Conservation (phyloP, 1,140 invertebrate genomes). For the Macrosteles quadrilineatus region DNA sequence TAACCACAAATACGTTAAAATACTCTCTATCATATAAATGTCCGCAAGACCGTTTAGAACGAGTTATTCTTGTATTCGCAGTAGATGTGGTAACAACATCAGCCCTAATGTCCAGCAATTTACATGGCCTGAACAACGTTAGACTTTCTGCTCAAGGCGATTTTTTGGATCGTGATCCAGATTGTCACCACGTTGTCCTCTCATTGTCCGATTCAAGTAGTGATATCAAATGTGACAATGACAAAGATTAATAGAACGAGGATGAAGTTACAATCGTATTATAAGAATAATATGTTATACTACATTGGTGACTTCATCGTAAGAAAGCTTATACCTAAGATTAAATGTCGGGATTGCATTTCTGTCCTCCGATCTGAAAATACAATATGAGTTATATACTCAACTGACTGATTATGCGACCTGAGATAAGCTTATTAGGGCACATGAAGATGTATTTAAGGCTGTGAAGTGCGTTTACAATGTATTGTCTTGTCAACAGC, state of each 20-base stretch:
- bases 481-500: too few relatives aligned
- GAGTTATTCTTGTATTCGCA: too few relatives aligned
- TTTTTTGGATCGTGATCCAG: neutral
- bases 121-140: too few relatives aligned
- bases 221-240: neutral
- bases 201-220: neutral
- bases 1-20: too few relatives aligned
- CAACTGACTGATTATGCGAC: neutral
- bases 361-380: neutral
- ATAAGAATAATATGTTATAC: too few relatives aligned
- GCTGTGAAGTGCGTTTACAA: too few relatives aligned
- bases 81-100: too few relatives aligned
- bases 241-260: neutral
- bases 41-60: too few relatives aligned
- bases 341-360: neutral
- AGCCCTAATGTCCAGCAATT: too few relatives aligned
- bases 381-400: neutral
- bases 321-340: neutral
- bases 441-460: neutral
- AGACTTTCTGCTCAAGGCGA: neutral
- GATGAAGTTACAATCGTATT: neutral
- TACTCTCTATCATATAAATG: too few relatives aligned
- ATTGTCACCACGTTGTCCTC: neutral
- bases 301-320: too few relatives aligned
- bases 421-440: neutral